These are phyloP conservation scores for Saturnia japonica DNA, from an alignment of 2,888 invertebrate species.

Conservation along the genomic window DNA sequence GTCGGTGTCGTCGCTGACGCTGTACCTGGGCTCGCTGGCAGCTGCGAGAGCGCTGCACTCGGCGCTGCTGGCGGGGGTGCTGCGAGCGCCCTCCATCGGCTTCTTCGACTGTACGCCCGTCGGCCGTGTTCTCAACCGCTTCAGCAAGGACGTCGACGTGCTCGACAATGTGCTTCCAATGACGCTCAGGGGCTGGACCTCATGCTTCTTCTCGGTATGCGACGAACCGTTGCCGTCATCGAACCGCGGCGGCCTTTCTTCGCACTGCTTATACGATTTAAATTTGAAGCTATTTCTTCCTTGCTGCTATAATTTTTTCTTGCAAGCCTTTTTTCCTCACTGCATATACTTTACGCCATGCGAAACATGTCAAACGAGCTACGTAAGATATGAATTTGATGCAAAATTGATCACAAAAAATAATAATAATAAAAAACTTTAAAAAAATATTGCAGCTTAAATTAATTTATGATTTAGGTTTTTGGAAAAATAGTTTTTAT, in stretches of 20 bases:
- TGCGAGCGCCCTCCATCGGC: slow-evolving; percentile 85
- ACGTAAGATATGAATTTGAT: too few species aligned
- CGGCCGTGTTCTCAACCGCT: slow-evolving; percentile 90
- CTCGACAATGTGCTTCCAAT: slow-evolving; percentile 87
- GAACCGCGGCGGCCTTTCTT: neutral
- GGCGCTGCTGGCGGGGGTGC: slow-evolving; percentile 83
- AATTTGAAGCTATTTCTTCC: neutral
- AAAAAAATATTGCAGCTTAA: neutral
- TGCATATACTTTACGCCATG: neutral
- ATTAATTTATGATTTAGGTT: neutral
- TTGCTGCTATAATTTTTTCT: neutral
- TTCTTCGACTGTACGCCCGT: slow-evolving; percentile 92
- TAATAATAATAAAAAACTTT: neutral
- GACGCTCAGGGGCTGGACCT: slow-evolving; percentile 87
- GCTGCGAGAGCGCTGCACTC: slow-evolving; percentile 85
- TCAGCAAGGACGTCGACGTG: slow-evolving; percentile 88
- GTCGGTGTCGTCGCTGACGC: slow-evolving; percentile 85
- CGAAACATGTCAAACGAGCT: neutral
- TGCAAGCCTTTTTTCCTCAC: neutral
- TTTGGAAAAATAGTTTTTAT: neutral
- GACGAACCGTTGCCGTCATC: slow-evolving; percentile 7
- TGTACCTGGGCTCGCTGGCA: slow-evolving; percentile 85
- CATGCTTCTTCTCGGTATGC: slow-evolving; percentile 84
- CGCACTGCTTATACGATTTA: neutral
- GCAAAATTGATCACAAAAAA: neutral